A percentile compares a stretch with the other conserved stretches of the same genome.
These are phyloP conservation scores for Drosophila parvula DNA, from an alignment of 1,140 invertebrate species.

Conservation along the genomic window DNA sequence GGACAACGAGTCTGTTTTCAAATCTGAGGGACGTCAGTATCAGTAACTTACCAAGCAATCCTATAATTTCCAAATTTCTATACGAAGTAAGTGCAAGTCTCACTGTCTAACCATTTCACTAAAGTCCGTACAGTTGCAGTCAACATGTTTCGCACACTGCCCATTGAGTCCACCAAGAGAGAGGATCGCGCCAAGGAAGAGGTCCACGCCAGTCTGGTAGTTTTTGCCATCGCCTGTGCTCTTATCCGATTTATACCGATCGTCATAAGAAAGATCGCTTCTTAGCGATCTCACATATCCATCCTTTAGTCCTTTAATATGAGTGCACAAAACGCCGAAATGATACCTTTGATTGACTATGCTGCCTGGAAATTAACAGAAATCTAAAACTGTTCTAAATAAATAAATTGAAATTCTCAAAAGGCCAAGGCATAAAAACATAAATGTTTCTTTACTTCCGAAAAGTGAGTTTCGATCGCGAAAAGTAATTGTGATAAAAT, in stretches of 20 bases:
- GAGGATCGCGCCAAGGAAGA: constrained; percentile 50
- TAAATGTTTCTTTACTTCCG: too few species aligned
- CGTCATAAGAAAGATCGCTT: constrained; percentile 23
- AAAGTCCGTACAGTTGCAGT: constrained; percentile 6
- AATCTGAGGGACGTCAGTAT: neutral
- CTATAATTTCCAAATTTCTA: constrained; percentile 8
- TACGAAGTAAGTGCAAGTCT: constrained; percentile 12
- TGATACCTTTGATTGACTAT: neutral
- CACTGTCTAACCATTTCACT: neutral
- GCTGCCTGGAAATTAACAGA: neutral
- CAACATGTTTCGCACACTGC: constrained; percentile 55
- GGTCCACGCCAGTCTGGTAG: constrained; percentile 49
- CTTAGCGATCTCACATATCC: neutral
- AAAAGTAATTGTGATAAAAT: too few species aligned
- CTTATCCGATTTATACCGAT: constrained; percentile 47
- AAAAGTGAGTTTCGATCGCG: too few species aligned
- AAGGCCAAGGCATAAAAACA: neutral
- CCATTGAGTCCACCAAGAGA: constrained; percentile 15
- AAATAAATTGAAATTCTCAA: neutral
- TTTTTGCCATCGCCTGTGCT: constrained; percentile 49
- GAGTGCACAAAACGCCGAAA: neutral
- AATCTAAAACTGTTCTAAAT: neutral
- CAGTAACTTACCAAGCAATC: too few species aligned
- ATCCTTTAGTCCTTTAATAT: neutral
- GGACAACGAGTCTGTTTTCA: neutral